Base-by-base conservation (phyloP, 2,888 invertebrate genomes). In the Troides aeacus region DNA sequence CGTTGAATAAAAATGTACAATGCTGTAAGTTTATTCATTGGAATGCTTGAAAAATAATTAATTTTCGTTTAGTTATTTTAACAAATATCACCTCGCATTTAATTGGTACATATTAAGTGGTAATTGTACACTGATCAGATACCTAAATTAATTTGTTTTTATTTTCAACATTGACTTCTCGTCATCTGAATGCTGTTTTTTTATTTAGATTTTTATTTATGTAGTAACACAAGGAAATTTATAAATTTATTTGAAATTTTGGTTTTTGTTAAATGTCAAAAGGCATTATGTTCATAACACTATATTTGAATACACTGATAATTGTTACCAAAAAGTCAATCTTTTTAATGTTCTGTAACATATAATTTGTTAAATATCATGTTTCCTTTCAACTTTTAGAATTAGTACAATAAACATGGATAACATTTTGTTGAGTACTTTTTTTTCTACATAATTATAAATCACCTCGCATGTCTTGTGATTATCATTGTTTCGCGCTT, bases 301-400 rank as follows among this genome's bases (percentile, higher is more conserved):
- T 66, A 62, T 62, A 50, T 62, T 30, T 70, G 67, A 64, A 53
- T 21, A 67, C 57, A 39, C 23, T 67, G 66, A 60, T 64, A 21
- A 67, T 67, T 87, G 87, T 90, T 90, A 90, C 89, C 88, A 87
- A 87, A 86, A 88, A 86, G 86, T 89, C 86, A 88, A 86, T 87
- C 88, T 76, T 77, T 75, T 77, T 75, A 77, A 82, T 78, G 80
- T 74, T 75, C 74, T 75, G 76, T 84, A 76, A 84, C 79, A 80
- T 78, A 78, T 81, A 79, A 79, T 83, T 81, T 81, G 80, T 83
- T 81, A 75, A 77, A 79, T 79, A 82, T 84, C 86, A 87, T 86
- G 87, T 87, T 76, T 87, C 85, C 84, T 84, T 86, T 82, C 85
- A 87, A 87, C 82, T 82, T 73, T 75, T 88, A 89, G 86, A 78